These are phyloP conservation scores for Penaeus japonicus DNA, from an alignment of 1,140 invertebrate species.

Conservation along the genomic window DNA sequence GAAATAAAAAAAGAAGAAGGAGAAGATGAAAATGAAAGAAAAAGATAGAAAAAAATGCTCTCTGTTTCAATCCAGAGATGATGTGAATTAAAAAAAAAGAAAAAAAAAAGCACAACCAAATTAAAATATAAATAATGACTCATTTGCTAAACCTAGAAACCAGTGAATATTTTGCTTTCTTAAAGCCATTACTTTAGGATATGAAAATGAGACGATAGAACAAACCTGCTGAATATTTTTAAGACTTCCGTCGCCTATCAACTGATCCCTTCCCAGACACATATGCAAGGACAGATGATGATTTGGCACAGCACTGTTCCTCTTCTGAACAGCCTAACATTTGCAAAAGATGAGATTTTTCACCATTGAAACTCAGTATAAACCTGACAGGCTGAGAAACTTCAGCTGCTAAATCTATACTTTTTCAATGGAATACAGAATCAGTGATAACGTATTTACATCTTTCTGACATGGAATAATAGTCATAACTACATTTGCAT, in stretches of 20 bases:
- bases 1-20: too few relatives aligned
- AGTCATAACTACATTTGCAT: constrained; percentile 43
- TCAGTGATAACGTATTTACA: constrained; percentile 43
- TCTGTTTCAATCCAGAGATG: too few relatives aligned
- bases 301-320: constrained; percentile 45
- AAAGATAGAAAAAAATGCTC: too few relatives aligned
- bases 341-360: constrained; percentile 43
- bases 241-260: neutral
- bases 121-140: too few relatives aligned
- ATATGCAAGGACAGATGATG: constrained; percentile 30
- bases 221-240: neutral
- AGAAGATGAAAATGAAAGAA: too few relatives aligned
- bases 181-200: too few relatives aligned
- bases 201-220: too few relatives aligned
- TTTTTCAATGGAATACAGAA: constrained; percentile 45
- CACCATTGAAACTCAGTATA: constrained; percentile 33
- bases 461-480: constrained; percentile 43
- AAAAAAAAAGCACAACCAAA: too few relatives aligned
- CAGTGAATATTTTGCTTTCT: too few relatives aligned
- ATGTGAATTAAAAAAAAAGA: too few relatives aligned
- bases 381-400: constrained; percentile 10
- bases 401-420: constrained; percentile 43
- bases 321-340: neutral
- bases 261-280: neutral
- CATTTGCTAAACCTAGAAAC: too few relatives aligned